Evolutionary conservation across 2,113 vertebrate genomes (phyloP).

Genomic region (Protobothrops flavoviridis): DNA sequence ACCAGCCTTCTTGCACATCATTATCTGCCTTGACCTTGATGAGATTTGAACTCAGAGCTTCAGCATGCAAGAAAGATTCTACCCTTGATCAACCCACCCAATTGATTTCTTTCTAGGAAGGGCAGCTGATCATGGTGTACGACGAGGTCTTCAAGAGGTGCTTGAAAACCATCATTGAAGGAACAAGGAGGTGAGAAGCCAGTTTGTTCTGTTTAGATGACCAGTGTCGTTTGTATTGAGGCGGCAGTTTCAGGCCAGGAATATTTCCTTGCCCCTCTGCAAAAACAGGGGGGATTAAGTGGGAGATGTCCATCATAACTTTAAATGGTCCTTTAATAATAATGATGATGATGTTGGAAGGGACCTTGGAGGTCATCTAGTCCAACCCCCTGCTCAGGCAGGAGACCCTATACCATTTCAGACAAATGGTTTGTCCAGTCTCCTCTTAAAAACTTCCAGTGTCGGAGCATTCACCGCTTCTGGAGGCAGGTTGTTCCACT

Average conservation of each 20-base stretch:
- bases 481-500: no score
- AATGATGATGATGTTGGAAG: no score
- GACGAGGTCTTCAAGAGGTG: constrained; percentile 81
- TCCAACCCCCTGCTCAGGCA: no score
- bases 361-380: no score
- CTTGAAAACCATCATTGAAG: constrained; percentile 82
- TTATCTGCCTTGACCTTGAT: no score
- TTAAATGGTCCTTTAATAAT: no score
- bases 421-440: no score
- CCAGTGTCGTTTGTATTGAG: neutral
- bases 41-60: neutral
- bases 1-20: no score
- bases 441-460: no score
- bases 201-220: neutral
- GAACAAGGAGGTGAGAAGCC: constrained; percentile 78
- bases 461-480: no score
- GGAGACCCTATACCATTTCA: neutral
- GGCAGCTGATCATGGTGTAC: constrained; percentile 78
- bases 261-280: neutral
- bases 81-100: neutral
- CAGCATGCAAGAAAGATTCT: neutral
- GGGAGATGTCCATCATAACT: no score
- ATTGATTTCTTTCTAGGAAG: constrained; percentile 69
- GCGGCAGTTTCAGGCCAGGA: neutral
- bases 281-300: no score